Evolutionary conservation across 2,113 vertebrate species (phyloP), one percentile per base, ranked within the genome.

Genomic region (Pachypanchax playfairii): DNA sequence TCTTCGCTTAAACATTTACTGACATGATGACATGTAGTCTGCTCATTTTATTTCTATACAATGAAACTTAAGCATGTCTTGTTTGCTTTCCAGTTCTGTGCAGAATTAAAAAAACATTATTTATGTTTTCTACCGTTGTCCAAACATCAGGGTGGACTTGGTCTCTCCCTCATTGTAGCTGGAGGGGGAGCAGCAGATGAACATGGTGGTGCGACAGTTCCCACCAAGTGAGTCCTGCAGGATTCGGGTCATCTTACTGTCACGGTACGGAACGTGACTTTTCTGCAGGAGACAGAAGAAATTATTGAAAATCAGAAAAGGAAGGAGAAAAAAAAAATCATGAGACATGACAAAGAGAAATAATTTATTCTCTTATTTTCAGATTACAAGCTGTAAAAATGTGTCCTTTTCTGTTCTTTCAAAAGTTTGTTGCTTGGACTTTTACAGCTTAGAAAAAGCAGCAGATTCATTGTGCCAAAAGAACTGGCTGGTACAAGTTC

Each of bases 201-300:
- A 94, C 93, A 96, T 96, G 21, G 94, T 95, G 15, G 95, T 96
- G 50, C 95, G 90, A 57, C 95, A 96, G 88, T 96, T 96, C 4
- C 95, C 95, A 2, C 95, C 95, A 1, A 96, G 88, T 0, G 95
- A 96, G 85, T 96, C 95, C 89, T 96, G 94, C 66, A 96, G 93
- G 81, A 96, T 96, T 70, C 95, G 91, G 0, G 95, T 96, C 94
- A 96, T 96, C 75, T 96, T 96, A 87, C 94, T 96, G 87, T 96
- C 94, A 21, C 94, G 92, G 70, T 96, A 96, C 0, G 95, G 94
- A 38, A 96, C 94, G 0, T 95, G 95, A 63, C 77, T 85, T 91
- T 96, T 96, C 95, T 96, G 66, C n/a, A 70, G 65, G 38, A 47
- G 4, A 48, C n/a, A n/a, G n/a, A n/a, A n/a, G n/a, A n/a, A n/a